Evolutionary conservation across 2,797 vertebrate species (phyloP), one percentile per base, ranked within the genome.

Genomic region (Gastrophryne carolinensis): DNA sequence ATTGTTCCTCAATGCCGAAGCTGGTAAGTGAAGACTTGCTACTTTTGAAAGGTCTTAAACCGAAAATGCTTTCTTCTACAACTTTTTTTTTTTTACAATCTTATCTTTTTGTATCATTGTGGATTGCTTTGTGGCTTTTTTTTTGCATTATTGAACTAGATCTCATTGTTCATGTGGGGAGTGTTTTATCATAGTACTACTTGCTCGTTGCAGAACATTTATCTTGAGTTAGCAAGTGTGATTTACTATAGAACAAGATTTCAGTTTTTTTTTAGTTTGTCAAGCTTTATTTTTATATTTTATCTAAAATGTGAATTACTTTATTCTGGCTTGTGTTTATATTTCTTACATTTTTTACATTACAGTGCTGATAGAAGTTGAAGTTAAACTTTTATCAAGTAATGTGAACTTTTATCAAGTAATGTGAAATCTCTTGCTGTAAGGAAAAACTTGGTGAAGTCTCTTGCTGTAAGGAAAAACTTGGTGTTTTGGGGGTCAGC

Each of bases 11-110:
- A 86, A 87, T 89, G 89, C 90, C 86, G 84, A 87, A 87, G 80
- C 85, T 84, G 92, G 93, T 95, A 89, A 94, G 94, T 95, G 15
- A 30, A 39, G 15, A 41, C 23, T 29, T 27, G 17, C 23, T 24
- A 56, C 50, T 54, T 37, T 27, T 29, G 2, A 57, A 47, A 19
- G n/a, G n/a, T n/a, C n/a, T n/a, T n/a, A n/a, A n/a, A n/a, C n/a
- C n/a, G n/a, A n/a, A n/a, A n/a, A n/a, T n/a, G n/a, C 44, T 49
- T 19, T 30, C n/a, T 39, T 53, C 34, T 67, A 24, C 17, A 0
- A n/a, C 27, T 19, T 47, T 19, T 19, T 21, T 50, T 49, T 47
- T 21, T 24, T 8, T 24, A 19, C 24, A 19, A 34, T 34, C 10
- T 10, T 44, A 44, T 10, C 5, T 44, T 13, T 10, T 44, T 44